phyloP scores from a whole-genome alignment of 2,888 invertebrate species.

The Lasioglossum leucozonium region DNA sequence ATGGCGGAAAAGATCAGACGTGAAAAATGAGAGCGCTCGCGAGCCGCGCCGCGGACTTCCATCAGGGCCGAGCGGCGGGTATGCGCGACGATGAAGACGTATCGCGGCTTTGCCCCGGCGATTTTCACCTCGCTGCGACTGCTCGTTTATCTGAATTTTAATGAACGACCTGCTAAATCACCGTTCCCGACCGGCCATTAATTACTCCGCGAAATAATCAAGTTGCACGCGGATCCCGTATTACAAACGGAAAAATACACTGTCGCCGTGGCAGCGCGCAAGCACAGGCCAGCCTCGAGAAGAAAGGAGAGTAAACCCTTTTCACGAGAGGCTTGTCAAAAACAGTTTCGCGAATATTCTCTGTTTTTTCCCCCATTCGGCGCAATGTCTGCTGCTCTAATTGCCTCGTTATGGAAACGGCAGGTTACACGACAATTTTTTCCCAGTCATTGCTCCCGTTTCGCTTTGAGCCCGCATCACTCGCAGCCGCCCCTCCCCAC shows the following conservation, averaged over 20 bases:
- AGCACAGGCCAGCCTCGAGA: neutral
- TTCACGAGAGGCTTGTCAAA: slow-evolving; percentile 9
- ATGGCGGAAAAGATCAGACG: neutral
- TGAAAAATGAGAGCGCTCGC: neutral
- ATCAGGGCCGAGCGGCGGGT: neutral
- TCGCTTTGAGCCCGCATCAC: slow-evolving; percentile 11
- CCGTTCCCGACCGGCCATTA: neutral
- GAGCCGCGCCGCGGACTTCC: neutral
- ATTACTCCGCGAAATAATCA: neutral
- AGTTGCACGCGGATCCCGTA: neutral
- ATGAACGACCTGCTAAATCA: neutral
- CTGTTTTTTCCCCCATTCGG: slow-evolving; percentile 4
- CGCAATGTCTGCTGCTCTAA: neutral
- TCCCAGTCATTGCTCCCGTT: slow-evolving; percentile 12
- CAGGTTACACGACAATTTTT: slow-evolving; percentile 19
- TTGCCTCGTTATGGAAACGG: slow-evolving; percentile 2
- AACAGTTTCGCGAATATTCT: slow-evolving; percentile 1
- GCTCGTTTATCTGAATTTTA: neutral
- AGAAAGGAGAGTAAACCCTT: neutral
- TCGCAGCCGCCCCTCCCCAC: neutral
- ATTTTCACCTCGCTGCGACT: neutral
- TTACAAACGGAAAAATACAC: neutral
- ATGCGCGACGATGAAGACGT: neutral
- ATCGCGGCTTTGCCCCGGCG: neutral
- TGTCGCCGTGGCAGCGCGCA: neutral